Base-by-base conservation (phyloP, 2,888 invertebrate genomes). In the Crocallis elinguaria region DNA sequence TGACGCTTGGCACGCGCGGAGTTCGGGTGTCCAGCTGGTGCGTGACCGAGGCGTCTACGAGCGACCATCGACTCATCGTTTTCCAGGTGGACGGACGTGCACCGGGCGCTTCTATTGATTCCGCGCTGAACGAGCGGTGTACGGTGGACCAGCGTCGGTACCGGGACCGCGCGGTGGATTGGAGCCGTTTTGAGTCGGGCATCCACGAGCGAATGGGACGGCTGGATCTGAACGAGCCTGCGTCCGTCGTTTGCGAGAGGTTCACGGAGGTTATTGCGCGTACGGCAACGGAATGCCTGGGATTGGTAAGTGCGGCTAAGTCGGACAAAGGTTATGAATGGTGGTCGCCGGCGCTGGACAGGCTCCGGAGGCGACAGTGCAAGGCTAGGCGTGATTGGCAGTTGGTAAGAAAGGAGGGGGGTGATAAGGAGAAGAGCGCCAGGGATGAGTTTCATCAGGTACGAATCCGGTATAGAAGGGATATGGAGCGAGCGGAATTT, bases 1-100 rank as follows among this genome's bases (percentile, higher is more conserved):
- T 73, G 0, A 73, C 71, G 0, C 4, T 73, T 0, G 8, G 56
- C 0, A 62, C 65, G 0, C 17, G 69, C 0, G 52, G 62, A 0
- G 21, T 51, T 0, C 1, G 2, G 0, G 44, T 63, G 0, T 0
- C 3, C 0, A 38, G 54, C 0, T 71, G 73, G 71, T n/a, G 12
- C 7, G 37, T 37, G 19, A 37, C 37, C 17, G 37, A 37, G 4
- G 12, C 12, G 7, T 37, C 37, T 3, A 3, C 23, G 12, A 37
- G 37, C 37, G 37, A 37, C 35, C 35, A 35, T 12, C 17, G 35
- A n/a, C 35, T 35, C n/a, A 35, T 35, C 35, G n/a, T 6, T 3
- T 35, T 35, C 11, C 0, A 0, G 1, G 35, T 35, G 8, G 4
- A 3, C 19, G 35, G 35, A 2, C 2, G 4, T 0, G 6, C 19